phyloP scores from a whole-genome alignment of 2,113 vertebrate species.

The Scomber colias region DNA sequence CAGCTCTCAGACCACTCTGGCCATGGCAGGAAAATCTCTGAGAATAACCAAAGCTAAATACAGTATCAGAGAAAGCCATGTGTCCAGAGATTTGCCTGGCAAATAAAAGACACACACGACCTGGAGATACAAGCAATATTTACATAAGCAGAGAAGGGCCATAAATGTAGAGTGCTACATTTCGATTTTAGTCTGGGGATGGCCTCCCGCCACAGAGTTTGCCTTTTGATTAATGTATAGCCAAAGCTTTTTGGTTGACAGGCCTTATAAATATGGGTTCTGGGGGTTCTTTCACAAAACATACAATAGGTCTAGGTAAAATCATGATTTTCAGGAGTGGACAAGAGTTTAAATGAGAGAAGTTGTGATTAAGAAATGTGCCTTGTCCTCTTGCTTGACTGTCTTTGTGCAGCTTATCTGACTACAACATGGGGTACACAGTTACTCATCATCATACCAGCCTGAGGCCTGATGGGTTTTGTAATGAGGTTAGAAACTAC shows the following conservation, averaged over 20 bases:
- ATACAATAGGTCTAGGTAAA: neutral
- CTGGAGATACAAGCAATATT: conserved; percentile 50
- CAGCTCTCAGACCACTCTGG: neutral
- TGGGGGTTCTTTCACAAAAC: too few species aligned
- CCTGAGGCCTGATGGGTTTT: conserved; percentile 44
- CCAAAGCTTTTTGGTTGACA: conserved; percentile 1
- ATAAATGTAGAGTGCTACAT: conserved; percentile 25
- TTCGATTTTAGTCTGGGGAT: conserved; percentile 29
- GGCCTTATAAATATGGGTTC: conserved; percentile 22
- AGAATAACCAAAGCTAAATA: conserved; percentile 57
- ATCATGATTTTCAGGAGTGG: neutral
- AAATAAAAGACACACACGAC: conserved; percentile 49
- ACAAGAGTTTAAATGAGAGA: neutral
- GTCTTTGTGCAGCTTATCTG: conserved; percentile 10
- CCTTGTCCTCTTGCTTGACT: neutral
- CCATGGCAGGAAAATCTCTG: conserved; percentile 36
- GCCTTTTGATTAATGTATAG: conserved; percentile 3
- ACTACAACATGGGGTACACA: conserved; percentile 25
- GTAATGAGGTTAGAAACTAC: conserved; percentile 56
- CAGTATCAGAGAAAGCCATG: conserved; percentile 38
- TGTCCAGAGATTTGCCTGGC: conserved; percentile 49
- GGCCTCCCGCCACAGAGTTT: neutral
- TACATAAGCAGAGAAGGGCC: conserved; percentile 53
- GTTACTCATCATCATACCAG: conserved; percentile 10
- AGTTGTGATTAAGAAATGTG: conserved; percentile 16